Percentiles rank a stretch among this genome's conserved stretches.
Conservation (phyloP, 1,140 invertebrate genomes). For the Cryptotermes secundus region DNA sequence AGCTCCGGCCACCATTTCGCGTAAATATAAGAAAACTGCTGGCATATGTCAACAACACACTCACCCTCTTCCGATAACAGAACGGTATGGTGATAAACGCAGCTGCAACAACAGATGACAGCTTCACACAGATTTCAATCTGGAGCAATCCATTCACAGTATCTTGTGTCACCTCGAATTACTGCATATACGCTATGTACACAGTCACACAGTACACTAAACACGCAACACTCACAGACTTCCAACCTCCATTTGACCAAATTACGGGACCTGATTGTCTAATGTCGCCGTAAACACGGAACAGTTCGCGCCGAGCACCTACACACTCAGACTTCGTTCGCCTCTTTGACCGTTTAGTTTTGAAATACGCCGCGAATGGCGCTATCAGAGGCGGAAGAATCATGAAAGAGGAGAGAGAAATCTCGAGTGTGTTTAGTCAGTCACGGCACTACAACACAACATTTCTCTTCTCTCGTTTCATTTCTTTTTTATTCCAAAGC, state of each 20-base stretch:
- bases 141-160: background rate
- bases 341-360: background rate
- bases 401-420: conserved; percentile 17
- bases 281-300: background rate
- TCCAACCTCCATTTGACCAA: too few species aligned
- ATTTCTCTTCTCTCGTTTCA: background rate
- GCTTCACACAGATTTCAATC: background rate
- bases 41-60: background rate
- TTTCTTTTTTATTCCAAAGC: background rate
- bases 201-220: background rate
- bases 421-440: conserved; percentile 4
- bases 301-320: background rate
- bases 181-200: background rate
- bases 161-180: background rate
- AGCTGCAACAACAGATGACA: background rate
- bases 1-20: background rate
- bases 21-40: background rate
- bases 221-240: background rate
- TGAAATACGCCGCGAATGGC: background rate
- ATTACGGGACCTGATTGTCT: background rate
- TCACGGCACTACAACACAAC: background rate
- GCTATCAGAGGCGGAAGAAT: conserved; percentile 13
- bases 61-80: background rate
- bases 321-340: background rate
- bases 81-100: background rate